Evolutionary conservation across 2,113 vertebrate species (phyloP), one percentile per base, ranked within the genome.

Genomic region (Meriones unguiculatus): DNA sequence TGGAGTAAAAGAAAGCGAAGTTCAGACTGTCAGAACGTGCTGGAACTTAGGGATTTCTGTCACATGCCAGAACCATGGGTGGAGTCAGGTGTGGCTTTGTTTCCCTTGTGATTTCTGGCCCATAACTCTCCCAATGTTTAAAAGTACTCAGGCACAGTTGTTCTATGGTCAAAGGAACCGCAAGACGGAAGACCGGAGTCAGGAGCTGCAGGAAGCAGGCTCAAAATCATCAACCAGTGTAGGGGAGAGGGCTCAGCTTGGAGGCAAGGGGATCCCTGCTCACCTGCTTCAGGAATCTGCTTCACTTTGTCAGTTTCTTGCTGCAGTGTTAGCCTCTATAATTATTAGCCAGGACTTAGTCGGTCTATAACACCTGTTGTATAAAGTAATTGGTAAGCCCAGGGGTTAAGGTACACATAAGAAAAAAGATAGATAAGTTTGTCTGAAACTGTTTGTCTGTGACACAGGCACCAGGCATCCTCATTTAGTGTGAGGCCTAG

Each of bases 371-470:
- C 38, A 25, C 10, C 69, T 87, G 38, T 50, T 86, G 20, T 67
- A 24, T 13, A 6, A 80, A 46, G 32, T 32, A 82, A 70, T 52
- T 38, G 52, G 24, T 35, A 38, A 70, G 77, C n/a, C 85, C 52
- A n/a, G 30, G 30, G 52, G 25, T 28, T 69, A 90, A 38, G 7
- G 38, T 38, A 22, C n/a, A 20, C 41, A 12, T 76, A 75, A 87
- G 41, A 25, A 62, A 92, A 94, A 75, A 87, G 90, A 93, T 35
- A 35, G 88, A 91, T 46, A 73, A 93, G 92, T 93, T 89, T 35
- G 85, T n/a, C 52, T 80, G 95, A 97, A 97, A 95, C 95, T 88
- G 0, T 77, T 41, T 95, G 90, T 25, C 95, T 93, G 80, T 22
- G 38, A 93, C 14, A 35, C 91, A 84, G 94, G 91, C 72, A 57